phyloP scores from a whole-genome alignment of 92 coral and sea anemone species.

The Paramuricea clavata region DNA sequence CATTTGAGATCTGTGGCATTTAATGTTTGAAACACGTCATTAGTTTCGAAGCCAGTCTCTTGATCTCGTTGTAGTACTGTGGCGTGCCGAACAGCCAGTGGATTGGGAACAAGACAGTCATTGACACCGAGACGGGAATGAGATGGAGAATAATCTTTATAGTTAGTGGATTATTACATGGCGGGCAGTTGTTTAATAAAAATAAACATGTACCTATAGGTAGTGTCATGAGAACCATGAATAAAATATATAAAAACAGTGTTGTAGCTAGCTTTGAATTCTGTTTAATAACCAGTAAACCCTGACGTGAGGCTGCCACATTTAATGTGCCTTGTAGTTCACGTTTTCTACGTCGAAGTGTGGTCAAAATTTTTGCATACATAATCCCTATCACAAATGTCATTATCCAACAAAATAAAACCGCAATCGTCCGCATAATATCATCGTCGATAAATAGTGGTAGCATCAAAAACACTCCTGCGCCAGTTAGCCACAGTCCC shows the following conservation, averaged over 20 bases:
- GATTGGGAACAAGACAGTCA: neutral
- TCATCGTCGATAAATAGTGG: neutral
- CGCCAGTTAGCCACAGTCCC: neutral
- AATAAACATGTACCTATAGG: constrained; percentile 9
- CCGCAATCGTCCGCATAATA: neutral
- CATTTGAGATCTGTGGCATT: neutral
- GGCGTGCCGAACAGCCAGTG: constrained; percentile 44
- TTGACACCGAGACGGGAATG: neutral
- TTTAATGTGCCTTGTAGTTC: neutral
- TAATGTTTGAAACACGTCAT: neutral
- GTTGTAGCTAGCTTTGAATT: constrained; percentile 11
- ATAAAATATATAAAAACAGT: neutral
- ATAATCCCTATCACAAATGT: neutral
- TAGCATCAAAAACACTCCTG: neutral
- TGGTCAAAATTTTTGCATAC: neutral
- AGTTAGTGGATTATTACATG: neutral
- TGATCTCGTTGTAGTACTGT: constrained; percentile 20
- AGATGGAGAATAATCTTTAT: neutral
- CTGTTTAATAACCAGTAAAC: constrained; percentile 26
- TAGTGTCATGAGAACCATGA: neutral
- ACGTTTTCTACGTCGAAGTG: neutral
- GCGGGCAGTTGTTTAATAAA: neutral
- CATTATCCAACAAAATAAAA: constrained; percentile 27
- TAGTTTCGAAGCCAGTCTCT: neutral
- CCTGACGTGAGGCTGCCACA: neutral